These are phyloP conservation scores for Germaria angustata DNA, from an alignment of 2,888 invertebrate genomes.

Conservation along the genomic window DNA sequence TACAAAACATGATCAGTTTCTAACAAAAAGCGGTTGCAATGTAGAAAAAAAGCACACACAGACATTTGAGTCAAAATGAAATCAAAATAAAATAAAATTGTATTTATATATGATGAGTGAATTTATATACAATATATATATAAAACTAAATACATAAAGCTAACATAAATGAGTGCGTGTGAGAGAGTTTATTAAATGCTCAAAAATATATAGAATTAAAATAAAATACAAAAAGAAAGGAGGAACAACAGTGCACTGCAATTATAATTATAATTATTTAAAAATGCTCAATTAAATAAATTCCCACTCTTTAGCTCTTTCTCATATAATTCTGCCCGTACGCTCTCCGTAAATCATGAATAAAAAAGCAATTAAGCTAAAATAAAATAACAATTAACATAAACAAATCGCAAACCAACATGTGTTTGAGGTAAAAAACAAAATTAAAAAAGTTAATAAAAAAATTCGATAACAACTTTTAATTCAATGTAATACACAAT, in stretches of 20 bases:
- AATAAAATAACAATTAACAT: constrained; percentile 38
- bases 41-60: not conserved
- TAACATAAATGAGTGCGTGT: constrained; percentile 26
- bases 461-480: constrained; percentile 63
- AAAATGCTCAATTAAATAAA: constrained; percentile 20
- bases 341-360: not conserved
- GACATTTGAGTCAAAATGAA: constrained; percentile 59
- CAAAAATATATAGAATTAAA: constrained; percentile 24
- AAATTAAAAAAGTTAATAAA: constrained; percentile 20
- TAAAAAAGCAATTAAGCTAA: not conserved
- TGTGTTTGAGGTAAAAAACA: constrained; percentile 26
- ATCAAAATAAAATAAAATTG: constrained; percentile 64
- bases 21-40: constrained; percentile 24
- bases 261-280: constrained; percentile 28
- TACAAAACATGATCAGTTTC: constrained; percentile 56
- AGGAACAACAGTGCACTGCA: not conserved
- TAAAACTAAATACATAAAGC: constrained; percentile 49
- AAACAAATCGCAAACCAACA: not conserved
- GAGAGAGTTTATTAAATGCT: constrained; percentile 39
- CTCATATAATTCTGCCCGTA: not conserved
- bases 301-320: not conserved
- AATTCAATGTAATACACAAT: constrained; percentile 48
- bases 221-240: constrained; percentile 13
- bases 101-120: constrained; percentile 61
- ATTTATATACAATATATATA: constrained; percentile 54